Evolutionary conservation across 2,797 vertebrate genomes (phyloP), one percentile per base, ranked within the genome.

Genomic region (Hypotaenidia philippensis): DNA sequence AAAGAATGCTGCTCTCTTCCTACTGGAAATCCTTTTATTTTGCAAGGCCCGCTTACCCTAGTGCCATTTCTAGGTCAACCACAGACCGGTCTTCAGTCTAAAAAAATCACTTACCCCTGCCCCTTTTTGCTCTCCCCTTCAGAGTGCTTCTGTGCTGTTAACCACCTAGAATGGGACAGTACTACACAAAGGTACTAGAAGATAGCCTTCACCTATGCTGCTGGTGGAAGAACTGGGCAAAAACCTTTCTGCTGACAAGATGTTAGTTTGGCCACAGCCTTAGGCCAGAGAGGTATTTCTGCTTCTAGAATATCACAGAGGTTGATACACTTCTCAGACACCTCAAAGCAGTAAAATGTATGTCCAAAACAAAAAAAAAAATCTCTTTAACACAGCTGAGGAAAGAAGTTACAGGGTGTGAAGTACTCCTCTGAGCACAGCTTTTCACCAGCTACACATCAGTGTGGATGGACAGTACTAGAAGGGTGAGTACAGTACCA

Each of bases 21-120:
- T 82, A 65, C 50, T 92, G 77, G 70, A 87, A 66, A 75, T 86
- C 47, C 50, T 87, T 86, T 47, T 47, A 61, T 49, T 89, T 50
- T 68, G 34, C 16, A 78, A 50, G 41, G 41, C 50, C 75, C 38
- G 23, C 18, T 21, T 76, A 69, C 20, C 29, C 36, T 27, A 75
- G 11, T 47, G 34, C 11, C 63, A 84, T 61, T 93, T 90, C 90
- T 81, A 75, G 72, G 69, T 88, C 80, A 95, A 38, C 18, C 45
- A 86, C 29, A 65, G 50, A 87, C 23, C 50, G 56, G 22, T 68
- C 23, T 60, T 1, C 2, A 88, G 20, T 31, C 66, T 76, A 41
- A 78, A 36, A 36, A 87, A 26, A 45, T 16, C 10, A 1, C 16
- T 32, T 64, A 49, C 3, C 4, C 59, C 49, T 34, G 32, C 14